A percentile compares a stretch with the other conserved stretches of the same genome.
phyloP scores from a whole-genome alignment of 2,113 vertebrate genomes.

The Megalops atlanticus region DNA sequence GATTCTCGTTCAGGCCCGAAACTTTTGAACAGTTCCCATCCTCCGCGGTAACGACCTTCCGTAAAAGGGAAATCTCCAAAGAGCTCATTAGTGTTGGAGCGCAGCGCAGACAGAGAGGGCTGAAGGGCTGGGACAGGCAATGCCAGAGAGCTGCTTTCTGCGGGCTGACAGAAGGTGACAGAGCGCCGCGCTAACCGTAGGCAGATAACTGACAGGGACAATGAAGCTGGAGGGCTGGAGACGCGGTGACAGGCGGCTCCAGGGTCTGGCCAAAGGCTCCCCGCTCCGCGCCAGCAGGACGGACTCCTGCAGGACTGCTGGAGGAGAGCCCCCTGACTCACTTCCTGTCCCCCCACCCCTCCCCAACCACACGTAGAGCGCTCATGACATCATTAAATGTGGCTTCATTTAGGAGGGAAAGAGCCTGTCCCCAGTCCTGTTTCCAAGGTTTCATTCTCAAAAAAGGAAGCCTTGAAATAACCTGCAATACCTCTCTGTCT shows the following conservation, averaged over 20 bases:
- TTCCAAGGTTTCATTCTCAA: conserved; percentile 13
- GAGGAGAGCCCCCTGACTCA: neutral
- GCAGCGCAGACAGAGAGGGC: conserved; percentile 86
- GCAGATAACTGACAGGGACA: conserved; percentile 92
- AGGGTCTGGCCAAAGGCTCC: conserved; percentile 64
- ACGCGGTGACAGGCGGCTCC: conserved; percentile 71
- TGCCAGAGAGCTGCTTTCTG: conserved; percentile 87
- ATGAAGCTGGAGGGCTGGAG: conserved; percentile 75
- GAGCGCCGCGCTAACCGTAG: conserved; percentile 87
- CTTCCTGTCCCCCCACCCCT: neutral
- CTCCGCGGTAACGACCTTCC: conserved; percentile 82
- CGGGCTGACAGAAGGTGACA: conserved; percentile 89
- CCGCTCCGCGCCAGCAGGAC: conserved; percentile 38
- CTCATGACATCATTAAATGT: conserved; percentile 26
- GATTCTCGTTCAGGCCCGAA: conserved; percentile 83
- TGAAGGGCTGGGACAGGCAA: conserved; percentile 81
- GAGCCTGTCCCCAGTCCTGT: neutral
- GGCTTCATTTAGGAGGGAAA: neutral
- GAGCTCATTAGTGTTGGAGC: conserved; percentile 98
- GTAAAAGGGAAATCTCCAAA: conserved; percentile 98
- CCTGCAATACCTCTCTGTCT: neutral
- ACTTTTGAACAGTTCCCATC: conserved; percentile 85
- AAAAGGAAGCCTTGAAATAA: conserved; percentile 8
- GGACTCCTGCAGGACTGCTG: neutral
- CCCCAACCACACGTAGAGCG: neutral